A percentile compares a stretch with the other conserved stretches of the same genome.
Conservation (phyloP, 2,888 invertebrate genomes). For the Thalpophila matura region DNA sequence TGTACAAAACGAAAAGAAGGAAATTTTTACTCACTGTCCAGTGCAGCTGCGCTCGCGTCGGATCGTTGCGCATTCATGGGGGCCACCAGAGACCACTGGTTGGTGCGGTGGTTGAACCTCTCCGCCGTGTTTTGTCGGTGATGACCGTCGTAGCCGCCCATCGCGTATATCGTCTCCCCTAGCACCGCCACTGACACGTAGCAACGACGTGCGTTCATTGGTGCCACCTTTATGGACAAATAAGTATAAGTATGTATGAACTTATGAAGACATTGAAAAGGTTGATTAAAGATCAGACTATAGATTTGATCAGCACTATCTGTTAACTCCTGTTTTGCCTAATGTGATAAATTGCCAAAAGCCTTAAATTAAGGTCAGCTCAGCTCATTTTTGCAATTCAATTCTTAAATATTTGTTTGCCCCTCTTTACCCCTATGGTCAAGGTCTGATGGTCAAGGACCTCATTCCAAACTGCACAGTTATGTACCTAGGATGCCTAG, state of each 20-base stretch:
- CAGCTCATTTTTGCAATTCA: background rate
- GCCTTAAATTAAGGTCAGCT: background rate
- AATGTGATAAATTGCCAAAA: background rate
- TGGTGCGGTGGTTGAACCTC: conserved; percentile 95
- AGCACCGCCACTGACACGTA: conserved; percentile 96
- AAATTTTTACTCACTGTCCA: conserved; percentile 91
- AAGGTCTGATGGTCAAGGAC: too few species aligned
- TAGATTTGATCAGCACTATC: background rate
- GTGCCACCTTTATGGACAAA: conserved; percentile 90
- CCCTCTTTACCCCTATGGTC: too few species aligned
- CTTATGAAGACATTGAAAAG: too few species aligned
- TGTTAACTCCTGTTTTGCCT: background rate
- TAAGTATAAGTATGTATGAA: too few species aligned
- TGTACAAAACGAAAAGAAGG: background rate
- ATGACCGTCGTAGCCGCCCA: conserved; percentile 97
- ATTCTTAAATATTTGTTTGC: too few species aligned
- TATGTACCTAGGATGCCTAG: too few species aligned
- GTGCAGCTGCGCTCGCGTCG: conserved; percentile 97
- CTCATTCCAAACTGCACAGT: too few species aligned
- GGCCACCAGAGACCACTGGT: conserved; percentile 97
- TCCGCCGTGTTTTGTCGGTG: conserved; percentile 97
- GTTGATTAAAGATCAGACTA: background rate
- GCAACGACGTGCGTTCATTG: conserved; percentile 97
- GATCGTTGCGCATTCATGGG: conserved; percentile 97
- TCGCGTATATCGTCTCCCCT: conserved; percentile 95